Percentiles rank a stretch among this genome's conserved stretches.
Conservation (phyloP, 1,140 invertebrate genomes). For the Trichonephila clavata region DNA sequence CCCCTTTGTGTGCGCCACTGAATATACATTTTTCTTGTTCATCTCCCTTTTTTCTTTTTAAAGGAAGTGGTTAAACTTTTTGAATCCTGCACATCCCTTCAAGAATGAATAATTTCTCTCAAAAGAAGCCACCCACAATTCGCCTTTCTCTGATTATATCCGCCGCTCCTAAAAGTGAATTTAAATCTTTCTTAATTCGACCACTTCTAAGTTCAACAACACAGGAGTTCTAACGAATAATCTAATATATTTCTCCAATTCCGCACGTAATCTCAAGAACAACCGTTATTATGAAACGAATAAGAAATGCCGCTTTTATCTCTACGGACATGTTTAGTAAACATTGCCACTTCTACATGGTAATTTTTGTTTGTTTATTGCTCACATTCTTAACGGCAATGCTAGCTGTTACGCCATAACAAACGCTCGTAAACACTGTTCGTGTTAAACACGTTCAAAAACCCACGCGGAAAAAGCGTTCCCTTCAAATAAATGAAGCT, state of each 20-base stretch:
- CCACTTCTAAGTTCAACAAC: too few species aligned
- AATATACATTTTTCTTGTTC: too few species aligned
- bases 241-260: not conserved
- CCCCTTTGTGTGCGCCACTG: too few species aligned
- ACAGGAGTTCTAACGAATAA: not conserved
- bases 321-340: not conserved
- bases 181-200: too few species aligned
- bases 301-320: not conserved
- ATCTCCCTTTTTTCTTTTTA: too few species aligned
- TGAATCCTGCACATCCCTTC: too few species aligned
- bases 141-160: too few species aligned
- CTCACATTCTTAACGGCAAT: not conserved
- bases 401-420: not conserved
- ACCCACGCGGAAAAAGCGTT: not conserved
- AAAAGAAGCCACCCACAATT: too few species aligned
- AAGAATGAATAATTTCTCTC: too few species aligned
- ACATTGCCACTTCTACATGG: not conserved
- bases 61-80: too few species aligned
- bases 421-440: not conserved
- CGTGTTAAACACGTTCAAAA: not conserved
- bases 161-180: too few species aligned
- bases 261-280: not conserved
- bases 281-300: not conserved
- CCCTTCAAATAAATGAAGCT: slow-evolving; percentile 49
- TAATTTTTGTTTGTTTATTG: not conserved